A percentile compares a stretch with the other conserved stretches of the same genome.
Conservation (phyloP, 2,797 vertebrate genomes). For the Oophaga sylvatica region DNA sequence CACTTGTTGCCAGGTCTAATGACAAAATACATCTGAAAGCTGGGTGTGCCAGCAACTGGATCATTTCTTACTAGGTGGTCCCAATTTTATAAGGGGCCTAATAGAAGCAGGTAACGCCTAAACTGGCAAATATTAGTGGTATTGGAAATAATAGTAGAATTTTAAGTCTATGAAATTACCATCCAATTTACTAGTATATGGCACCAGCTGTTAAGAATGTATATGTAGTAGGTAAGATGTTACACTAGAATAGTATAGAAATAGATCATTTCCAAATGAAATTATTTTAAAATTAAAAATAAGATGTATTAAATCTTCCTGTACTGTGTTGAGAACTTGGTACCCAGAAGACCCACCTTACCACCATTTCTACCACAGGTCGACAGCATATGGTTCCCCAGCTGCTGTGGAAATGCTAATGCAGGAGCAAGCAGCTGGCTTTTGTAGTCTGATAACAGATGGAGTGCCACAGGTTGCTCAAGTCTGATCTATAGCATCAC, state of each 20-base stretch:
- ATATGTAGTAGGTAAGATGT: background rate
- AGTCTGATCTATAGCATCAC: slow-evolving; percentile 5
- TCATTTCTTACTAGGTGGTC: too few relatives aligned
- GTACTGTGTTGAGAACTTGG: background rate
- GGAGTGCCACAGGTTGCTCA: slow-evolving; percentile 2
- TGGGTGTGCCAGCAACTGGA: too few relatives aligned
- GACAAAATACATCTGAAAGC: too few relatives aligned
- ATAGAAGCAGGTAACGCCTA: too few relatives aligned
- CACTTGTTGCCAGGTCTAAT: too few relatives aligned
- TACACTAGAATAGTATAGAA: background rate
- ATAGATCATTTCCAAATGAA: background rate
- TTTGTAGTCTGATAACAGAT: slow-evolving; percentile 8
- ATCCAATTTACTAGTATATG: background rate
- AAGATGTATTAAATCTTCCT: background rate
- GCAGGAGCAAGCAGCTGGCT: background rate
- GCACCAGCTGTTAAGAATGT: background rate
- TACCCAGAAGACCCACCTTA: background rate
- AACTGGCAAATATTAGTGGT: background rate
- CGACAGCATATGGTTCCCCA: background rate
- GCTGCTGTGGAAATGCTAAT: background rate
- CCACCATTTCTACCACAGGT: background rate
- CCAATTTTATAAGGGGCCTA: too few relatives aligned
- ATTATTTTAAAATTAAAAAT: background rate
- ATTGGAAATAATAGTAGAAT: background rate
- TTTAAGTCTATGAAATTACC: background rate